Evolutionary conservation across 2,113 vertebrate genomes (phyloP).

Genomic region (Amphiprion ocellaris): DNA sequence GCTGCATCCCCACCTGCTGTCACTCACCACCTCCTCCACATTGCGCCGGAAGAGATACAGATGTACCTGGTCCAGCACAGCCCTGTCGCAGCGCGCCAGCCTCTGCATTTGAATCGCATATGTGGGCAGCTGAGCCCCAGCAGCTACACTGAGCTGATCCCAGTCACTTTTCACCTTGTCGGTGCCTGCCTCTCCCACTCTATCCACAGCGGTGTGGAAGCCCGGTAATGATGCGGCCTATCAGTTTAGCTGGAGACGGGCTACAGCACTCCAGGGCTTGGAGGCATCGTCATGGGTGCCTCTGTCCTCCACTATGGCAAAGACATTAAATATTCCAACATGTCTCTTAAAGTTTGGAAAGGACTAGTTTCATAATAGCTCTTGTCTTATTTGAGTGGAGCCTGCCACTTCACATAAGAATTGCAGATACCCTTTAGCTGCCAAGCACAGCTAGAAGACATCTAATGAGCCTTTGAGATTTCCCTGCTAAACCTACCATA

Average conservation of each 20-base stretch:
- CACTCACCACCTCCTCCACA: slow-evolving; percentile 81
- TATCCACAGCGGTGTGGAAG: slow-evolving; percentile 61
- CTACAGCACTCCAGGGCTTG: slow-evolving; percentile 69
- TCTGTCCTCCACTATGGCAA: slow-evolving; percentile 55
- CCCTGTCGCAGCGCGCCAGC: slow-evolving; percentile 64
- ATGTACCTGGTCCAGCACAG: slow-evolving; percentile 74
- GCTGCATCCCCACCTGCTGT: slow-evolving; percentile 84
- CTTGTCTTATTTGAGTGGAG: slow-evolving; percentile 80
- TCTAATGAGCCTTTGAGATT: slow-evolving; percentile 87
- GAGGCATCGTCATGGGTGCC: slow-evolving; percentile 56
- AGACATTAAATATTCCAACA: slow-evolving; percentile 75
- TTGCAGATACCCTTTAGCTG: slow-evolving; percentile 83
- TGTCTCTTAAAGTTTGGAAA: slow-evolving; percentile 78
- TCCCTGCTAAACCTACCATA: slow-evolving; percentile 82
- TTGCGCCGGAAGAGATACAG: slow-evolving; percentile 78
- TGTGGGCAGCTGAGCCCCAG: slow-evolving; percentile 75
- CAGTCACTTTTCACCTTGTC: slow-evolving; percentile 48
- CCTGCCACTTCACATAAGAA: slow-evolving; percentile 80
- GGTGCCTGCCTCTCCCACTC: slow-evolving; percentile 62
- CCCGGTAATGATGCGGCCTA: slow-evolving; percentile 83
- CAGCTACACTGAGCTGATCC: slow-evolving; percentile 60
- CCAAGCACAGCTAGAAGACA: slow-evolving; percentile 74
- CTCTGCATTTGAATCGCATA: slow-evolving; percentile 83
- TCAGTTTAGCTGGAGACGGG: slow-evolving; percentile 78
- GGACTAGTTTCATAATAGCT: slow-evolving; percentile 76